Evolutionary conservation across 1,140 invertebrate species (phyloP).

Genomic region (Linepithema humile): DNA sequence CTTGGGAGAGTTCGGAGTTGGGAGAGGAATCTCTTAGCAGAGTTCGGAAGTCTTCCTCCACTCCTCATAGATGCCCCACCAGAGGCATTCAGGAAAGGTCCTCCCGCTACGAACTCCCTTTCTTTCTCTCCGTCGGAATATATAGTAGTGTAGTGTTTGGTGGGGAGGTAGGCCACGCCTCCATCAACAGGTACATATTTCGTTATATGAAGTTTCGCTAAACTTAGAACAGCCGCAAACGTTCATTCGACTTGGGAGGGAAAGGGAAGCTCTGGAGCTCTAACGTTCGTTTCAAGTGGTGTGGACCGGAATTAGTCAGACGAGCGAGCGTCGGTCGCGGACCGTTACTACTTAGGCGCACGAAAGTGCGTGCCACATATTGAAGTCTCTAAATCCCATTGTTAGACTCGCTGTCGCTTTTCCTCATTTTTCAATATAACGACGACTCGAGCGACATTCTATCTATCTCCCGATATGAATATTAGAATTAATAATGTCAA

Average conservation of each 20-base stretch:
- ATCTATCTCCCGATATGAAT: not conserved
- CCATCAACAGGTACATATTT: slow-evolving; percentile 30
- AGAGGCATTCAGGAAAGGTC: slow-evolving; percentile 41
- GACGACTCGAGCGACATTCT: not conserved
- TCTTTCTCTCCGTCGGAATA: slow-evolving; percentile 26
- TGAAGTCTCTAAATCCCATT: not conserved
- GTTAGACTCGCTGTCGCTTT: not conserved
- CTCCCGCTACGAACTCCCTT: slow-evolving; percentile 33
- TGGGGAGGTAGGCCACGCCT: slow-evolving; percentile 51
- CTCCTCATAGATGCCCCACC: slow-evolving; percentile 37
- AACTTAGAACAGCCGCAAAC: not conserved
- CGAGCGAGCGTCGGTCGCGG: not conserved
- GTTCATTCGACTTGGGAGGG: not conserved
- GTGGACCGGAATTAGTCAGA: slow-evolving; percentile 17
- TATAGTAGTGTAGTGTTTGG: too few species aligned
- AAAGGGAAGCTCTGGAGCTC: not conserved
- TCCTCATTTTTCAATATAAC: not conserved
- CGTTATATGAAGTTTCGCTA: not conserved
- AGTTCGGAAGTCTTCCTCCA: slow-evolving; percentile 22
- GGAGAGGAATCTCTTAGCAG: too few species aligned
- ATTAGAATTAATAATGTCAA: not conserved
- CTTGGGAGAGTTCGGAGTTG: slow-evolving; percentile 8
- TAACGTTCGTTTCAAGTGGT: slow-evolving; percentile 13
- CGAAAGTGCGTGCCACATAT: not conserved
- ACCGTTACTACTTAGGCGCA: slow-evolving; percentile 13